phyloP scores from a whole-genome alignment of 2,888 invertebrate genomes.

The Drosophila tripunctata region DNA sequence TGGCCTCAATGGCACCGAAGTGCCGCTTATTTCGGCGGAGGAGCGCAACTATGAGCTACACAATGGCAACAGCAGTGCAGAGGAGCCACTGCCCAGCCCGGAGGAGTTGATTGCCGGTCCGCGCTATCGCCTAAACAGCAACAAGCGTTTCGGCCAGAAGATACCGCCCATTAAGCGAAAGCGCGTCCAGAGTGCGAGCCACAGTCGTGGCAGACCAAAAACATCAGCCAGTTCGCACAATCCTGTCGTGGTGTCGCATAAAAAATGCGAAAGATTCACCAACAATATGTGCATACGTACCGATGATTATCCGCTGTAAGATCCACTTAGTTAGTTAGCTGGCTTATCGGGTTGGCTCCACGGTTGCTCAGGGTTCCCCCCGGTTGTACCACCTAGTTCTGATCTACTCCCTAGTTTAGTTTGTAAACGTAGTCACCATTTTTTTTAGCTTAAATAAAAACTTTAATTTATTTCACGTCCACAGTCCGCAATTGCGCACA shows the following conservation, averaged over 20 bases:
- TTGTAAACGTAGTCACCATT: constrained; percentile 31
- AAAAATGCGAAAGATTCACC: constrained; percentile 88
- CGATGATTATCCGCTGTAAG: constrained; percentile 91
- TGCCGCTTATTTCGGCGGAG: constrained; percentile 38
- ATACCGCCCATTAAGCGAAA: constrained; percentile 71
- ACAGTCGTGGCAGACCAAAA: constrained; percentile 51
- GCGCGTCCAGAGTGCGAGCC: constrained; percentile 56
- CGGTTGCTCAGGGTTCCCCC: constrained; percentile 15
- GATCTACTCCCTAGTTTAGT: constrained; percentile 18
- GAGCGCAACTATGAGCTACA: constrained; percentile 45
- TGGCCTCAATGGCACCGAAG: constrained; percentile 81
- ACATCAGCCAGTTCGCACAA: constrained; percentile 82
- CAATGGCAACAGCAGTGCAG: constrained; percentile 41
- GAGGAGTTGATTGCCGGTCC: constrained; percentile 81
- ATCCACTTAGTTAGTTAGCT: constrained; percentile 62
- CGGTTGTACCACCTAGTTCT: constrained; percentile 22
- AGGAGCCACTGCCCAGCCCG: constrained; percentile 80
- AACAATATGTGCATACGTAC: constrained; percentile 90
- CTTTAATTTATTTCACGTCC: constrained; percentile 54
- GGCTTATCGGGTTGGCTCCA: constrained; percentile 25
- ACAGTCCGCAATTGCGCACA: constrained; percentile 47
- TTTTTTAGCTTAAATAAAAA: constrained; percentile 52
- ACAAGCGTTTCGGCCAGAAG: constrained; percentile 53
- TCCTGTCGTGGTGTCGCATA: constrained; percentile 63
- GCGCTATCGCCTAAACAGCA: constrained; percentile 74